Evolutionary conservation across 1,140 invertebrate species (phyloP).

Genomic region (Kradibia gibbosae): DNA sequence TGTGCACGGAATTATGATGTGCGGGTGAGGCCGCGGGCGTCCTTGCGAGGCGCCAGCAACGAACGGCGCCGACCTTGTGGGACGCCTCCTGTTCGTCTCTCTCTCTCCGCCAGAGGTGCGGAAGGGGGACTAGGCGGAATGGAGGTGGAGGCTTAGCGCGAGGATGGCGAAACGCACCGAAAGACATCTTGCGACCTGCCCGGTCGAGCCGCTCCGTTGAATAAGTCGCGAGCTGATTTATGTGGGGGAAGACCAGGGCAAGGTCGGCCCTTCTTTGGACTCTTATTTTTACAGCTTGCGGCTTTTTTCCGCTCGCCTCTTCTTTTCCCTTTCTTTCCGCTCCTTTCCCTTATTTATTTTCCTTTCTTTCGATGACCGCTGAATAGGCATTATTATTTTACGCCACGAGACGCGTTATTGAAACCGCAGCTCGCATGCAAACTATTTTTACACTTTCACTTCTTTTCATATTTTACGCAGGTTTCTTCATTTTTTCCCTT

Average conservation of each 20-base stretch:
- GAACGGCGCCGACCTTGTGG: slow-evolving; percentile 42
- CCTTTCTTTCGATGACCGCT: not conserved
- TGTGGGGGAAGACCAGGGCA: slow-evolving; percentile 7
- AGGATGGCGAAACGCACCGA: slow-evolving; percentile 1
- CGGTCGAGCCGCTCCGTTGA: not conserved
- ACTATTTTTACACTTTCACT: not conserved
- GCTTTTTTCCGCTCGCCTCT: not conserved
- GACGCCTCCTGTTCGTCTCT: not conserved
- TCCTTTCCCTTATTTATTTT: not conserved
- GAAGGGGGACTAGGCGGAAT: not conserved
- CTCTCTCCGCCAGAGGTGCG: not conserved
- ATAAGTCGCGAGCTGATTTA: not conserved
- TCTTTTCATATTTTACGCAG: too few relatives aligned
- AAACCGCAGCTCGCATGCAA: not conserved
- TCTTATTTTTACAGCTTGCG: not conserved
- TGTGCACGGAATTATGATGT: not conserved
- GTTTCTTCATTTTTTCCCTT: too few relatives aligned
- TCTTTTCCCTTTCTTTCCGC: not conserved
- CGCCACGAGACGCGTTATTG: not conserved
- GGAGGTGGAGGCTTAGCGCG: not conserved
- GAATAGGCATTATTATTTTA: not conserved
- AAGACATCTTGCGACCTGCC: not conserved
- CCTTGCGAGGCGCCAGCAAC: slow-evolving; percentile 45
- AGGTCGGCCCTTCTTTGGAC: slow-evolving; percentile 13
- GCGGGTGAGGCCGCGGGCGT: not conserved